Evolutionary conservation across 2,888 invertebrate genomes (phyloP), one percentile per base, ranked within the genome.

Genomic region (Griposia aprilina): DNA sequence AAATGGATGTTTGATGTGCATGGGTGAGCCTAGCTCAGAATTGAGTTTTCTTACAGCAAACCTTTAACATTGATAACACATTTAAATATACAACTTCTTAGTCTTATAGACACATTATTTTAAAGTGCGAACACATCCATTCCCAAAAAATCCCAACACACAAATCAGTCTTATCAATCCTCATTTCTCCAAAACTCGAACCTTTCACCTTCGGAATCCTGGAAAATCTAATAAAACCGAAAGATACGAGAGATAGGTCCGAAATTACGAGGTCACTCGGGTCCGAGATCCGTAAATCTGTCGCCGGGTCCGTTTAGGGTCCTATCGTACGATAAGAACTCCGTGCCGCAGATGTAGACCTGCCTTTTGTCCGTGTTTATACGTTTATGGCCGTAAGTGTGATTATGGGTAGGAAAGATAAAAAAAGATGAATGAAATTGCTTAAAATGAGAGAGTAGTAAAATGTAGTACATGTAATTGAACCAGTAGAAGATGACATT

Each of bases 251-350:
- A 87, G 87, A 89, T 88, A 87, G 83, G 79, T 83, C 79, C 72
- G 68, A 89, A 90, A 84, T 86, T 88, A 90, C 90, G 89, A 83
- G 90, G 90, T 89, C 89, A 89, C 79, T 86, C 81, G 79, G 78
- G 90, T 89, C 89, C 90, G 82, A 76, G 76, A 83, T 86, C 83
- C 90, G 90, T 89, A 90, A 89, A 89, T 89, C 89, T 89, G 89
- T 89, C 89, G 85, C 72, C 84, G 81, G 75, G 88, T 84, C 80
- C 85, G 80, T 74, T 77, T 76, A 72, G 80, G 83, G 76, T 72
- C 81, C 88, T 88, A 84, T 87, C 80, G 71, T 45, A 78, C 83
- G 89, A 89, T 89, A 89, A 89, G 85, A 75, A 75, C 69, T 74
- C 84, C 86, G 69, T 78, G 73, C 59, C 69, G 52, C 77, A 87